Evolutionary conservation across 2,888 invertebrate genomes (phyloP).

Genomic region (Morpho deidamia): DNA sequence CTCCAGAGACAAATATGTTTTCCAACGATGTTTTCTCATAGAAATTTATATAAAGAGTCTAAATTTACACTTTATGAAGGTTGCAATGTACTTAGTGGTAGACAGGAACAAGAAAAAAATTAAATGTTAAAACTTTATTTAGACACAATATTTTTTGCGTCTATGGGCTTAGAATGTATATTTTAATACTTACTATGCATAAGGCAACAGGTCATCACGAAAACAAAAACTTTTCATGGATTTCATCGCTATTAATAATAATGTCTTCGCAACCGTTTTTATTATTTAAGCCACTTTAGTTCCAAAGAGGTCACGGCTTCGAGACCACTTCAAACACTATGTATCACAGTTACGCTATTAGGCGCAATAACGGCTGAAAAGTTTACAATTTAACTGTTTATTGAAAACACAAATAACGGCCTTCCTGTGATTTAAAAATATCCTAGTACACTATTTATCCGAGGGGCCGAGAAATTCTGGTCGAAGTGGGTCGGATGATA

Average conservation of each 20-base stretch:
- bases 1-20: too few relatives aligned
- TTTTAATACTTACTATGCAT: too few relatives aligned
- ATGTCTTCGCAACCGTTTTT: conserved; percentile 5
- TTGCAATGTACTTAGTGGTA: too few relatives aligned
- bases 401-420: conserved; percentile 6
- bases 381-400: conserved; percentile 23
- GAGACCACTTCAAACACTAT: conserved; percentile 16
- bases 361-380: conserved; percentile 17
- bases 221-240: conserved; percentile 21
- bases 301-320: conserved; percentile 26
- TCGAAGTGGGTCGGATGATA: neutral
- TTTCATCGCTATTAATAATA: conserved; percentile 16
- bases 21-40: too few relatives aligned
- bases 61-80: too few relatives aligned
- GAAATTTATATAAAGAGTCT: too few relatives aligned
- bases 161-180: neutral
- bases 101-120: too few relatives aligned
- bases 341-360: conserved; percentile 14
- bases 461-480: conserved; percentile 2
- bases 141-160: too few relatives aligned
- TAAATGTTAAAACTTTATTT: too few relatives aligned
- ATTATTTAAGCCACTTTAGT: conserved; percentile 15
- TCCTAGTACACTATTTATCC: conserved; percentile 4
- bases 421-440: conserved; percentile 4
- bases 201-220: conserved; percentile 14